Percentiles rank a stretch among this genome's conserved stretches.
phyloP scores from a whole-genome alignment of 2,797 vertebrate genomes.

The Eulemur mongoz region DNA sequence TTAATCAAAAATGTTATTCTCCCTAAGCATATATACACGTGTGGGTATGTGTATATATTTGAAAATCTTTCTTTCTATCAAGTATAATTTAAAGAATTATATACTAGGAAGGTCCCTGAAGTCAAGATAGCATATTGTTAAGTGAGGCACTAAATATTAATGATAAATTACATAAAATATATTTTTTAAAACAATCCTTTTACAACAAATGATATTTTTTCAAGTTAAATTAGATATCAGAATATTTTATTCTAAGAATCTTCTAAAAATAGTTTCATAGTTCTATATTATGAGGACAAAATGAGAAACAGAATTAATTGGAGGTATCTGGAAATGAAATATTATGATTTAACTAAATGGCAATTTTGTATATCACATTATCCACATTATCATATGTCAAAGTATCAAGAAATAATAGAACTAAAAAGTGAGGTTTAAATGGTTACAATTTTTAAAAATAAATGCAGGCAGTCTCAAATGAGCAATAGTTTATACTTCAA shows the following conservation, averaged over 20 bases:
- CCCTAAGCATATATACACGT: not conserved
- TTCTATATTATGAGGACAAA: not conserved
- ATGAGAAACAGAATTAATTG: not conserved
- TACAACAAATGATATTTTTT: not conserved
- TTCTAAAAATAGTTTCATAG: not conserved
- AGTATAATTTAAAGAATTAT: not conserved
- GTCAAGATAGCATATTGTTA: not conserved
- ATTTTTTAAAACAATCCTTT: conserved; percentile 21
- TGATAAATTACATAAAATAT: not conserved
- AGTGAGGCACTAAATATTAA: not conserved
- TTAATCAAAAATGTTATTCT: conserved; percentile 48
- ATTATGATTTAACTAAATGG: not conserved
- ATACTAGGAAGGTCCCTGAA: not conserved
- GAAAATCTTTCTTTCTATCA: not conserved
- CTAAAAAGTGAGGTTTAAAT: not conserved
- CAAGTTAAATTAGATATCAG: not conserved
- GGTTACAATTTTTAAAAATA: not conserved
- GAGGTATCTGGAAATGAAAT: not conserved
- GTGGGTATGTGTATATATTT: not conserved
- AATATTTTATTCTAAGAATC: conserved; percentile 19
- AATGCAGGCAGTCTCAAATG: not conserved
- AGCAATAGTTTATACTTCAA: not conserved
- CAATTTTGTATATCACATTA: not conserved
- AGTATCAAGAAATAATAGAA: not conserved
- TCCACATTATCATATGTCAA: not conserved